Evolutionary conservation across 2,113 vertebrate species (phyloP), one percentile per base, ranked within the genome.

Genomic region (Aegotheles bennettii): DNA sequence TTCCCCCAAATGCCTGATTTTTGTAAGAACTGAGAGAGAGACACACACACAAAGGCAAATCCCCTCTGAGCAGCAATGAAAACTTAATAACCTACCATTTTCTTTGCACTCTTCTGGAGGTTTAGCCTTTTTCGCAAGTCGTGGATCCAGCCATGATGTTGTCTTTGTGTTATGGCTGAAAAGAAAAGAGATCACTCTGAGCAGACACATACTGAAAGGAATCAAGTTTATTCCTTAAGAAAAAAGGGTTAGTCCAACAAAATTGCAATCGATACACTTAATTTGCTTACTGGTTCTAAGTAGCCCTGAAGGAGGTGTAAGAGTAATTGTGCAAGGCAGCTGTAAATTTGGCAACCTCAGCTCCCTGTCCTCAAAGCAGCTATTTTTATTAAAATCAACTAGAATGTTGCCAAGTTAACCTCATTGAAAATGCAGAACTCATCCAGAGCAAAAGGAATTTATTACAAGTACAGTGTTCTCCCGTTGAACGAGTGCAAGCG

Each of bases 161-260:
- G 99, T 99, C 99, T 99, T 99, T 98, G 99, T 99, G 98, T 99
- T 99, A 98, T 99, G 99, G 98, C 99, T 99, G 98, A 98, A 98
- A 98, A 98, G 98, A 98, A 97, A 98, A 98, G 98, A 98, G 97
- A 98, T 97, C 97, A 98, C 98, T 98, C 98, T 98, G 96, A 98
- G 98, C 97, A 98, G 98, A 97, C 98, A 98, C 98, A 98, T 98
- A 96, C 96, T 98, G 93, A 97, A 97, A 97, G 95, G 97, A 98
- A 97, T 97, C 98, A 97, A 98, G 97, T 98, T 97, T 97, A 98
- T 98, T 98, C 97, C 98, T 98, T 96, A 96, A 97, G 96, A 97
- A 97, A 97, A 97, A 97, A 88, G 96, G 97, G 97, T 98, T 97
- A 98, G 97, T 97, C 97, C 97, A 97, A 98, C 98, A 98, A 99